Evolutionary conservation across 2,797 vertebrate genomes (phyloP).

Genomic region (Novumbra hubbsi): DNA sequence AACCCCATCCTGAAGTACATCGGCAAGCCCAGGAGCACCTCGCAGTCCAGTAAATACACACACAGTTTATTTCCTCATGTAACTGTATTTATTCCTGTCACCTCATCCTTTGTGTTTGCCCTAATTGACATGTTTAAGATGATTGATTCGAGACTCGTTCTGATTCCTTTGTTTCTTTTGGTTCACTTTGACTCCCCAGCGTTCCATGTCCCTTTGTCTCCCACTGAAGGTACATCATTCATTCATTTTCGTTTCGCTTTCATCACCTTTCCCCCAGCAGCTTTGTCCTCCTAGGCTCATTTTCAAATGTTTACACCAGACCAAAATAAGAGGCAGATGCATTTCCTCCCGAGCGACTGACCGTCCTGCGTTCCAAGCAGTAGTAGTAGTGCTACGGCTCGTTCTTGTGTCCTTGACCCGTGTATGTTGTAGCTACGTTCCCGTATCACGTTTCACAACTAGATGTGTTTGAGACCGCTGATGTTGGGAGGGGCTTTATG

Average conservation of each 20-base stretch:
- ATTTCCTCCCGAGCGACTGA: no score
- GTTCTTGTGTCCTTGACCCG: background rate
- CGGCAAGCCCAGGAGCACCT: constrained; percentile 83
- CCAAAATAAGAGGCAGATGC: no score
- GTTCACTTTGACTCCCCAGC: constrained; percentile 72
- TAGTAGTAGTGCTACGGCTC: background rate
- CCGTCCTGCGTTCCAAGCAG: no score
- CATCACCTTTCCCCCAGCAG: background rate
- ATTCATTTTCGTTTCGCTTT: background rate
- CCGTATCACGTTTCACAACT: background rate
- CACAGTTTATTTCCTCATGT: background rate
- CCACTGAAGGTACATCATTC: constrained; percentile 83
- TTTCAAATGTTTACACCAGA: background rate
- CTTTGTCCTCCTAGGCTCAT: background rate
- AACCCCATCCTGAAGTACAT: constrained; percentile 96
- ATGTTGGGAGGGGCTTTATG: no score
- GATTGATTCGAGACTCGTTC: constrained; percentile 19
- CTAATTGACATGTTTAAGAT: constrained; percentile 24
- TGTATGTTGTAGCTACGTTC: background rate
- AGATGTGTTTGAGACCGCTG: background rate
- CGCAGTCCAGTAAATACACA: constrained; percentile 83
- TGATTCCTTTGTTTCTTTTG: constrained; percentile 21
- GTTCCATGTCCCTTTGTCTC: constrained; percentile 92
- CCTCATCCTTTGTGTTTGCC: constrained; percentile 1
- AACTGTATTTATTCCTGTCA: constrained; percentile 3